Conservation (phyloP, 2,113 vertebrate species). For the Delphinus delphis region DNA sequence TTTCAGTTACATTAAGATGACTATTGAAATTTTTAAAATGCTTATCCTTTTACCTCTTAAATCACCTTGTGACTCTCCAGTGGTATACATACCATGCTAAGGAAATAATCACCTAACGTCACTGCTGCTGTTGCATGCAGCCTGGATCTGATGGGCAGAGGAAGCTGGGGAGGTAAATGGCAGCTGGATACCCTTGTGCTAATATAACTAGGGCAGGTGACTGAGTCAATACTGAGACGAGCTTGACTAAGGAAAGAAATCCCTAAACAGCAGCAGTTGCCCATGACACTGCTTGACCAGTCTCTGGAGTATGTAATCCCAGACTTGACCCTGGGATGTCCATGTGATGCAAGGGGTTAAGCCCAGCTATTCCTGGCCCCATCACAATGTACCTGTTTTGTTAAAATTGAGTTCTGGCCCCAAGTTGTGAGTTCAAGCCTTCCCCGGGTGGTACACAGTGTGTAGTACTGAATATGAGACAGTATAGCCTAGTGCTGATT, state of each 20-base stretch:
- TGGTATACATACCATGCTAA: not conserved
- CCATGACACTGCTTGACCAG: not conserved
- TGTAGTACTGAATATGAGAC: not conserved
- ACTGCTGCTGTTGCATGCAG: not conserved
- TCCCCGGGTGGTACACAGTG: not conserved
- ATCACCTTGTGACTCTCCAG: not conserved
- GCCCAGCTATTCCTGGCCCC: not conserved
- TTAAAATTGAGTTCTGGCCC: not conserved
- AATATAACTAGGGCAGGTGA: not conserved
- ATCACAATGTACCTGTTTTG: not conserved
- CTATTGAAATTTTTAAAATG: not conserved
- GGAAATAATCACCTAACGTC: conserved; percentile 37
- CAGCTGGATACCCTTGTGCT: not conserved
- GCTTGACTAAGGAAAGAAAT: not conserved
- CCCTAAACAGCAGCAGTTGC: not conserved
- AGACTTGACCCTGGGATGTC: not conserved
- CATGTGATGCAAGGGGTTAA: not conserved
- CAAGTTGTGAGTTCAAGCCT: not conserved
- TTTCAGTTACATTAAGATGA: conserved; percentile 7
- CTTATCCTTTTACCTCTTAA: conserved; percentile 21
- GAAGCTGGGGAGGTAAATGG: not conserved
- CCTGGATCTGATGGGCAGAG: not conserved
- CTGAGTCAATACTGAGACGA: not conserved
- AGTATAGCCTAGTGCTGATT: not conserved
- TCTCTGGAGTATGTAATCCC: not conserved